Percentiles rank a stretch among this genome's conserved stretches.
Conservation (phyloP, 2,113 vertebrate species). For the Scalopus aquaticus region DNA sequence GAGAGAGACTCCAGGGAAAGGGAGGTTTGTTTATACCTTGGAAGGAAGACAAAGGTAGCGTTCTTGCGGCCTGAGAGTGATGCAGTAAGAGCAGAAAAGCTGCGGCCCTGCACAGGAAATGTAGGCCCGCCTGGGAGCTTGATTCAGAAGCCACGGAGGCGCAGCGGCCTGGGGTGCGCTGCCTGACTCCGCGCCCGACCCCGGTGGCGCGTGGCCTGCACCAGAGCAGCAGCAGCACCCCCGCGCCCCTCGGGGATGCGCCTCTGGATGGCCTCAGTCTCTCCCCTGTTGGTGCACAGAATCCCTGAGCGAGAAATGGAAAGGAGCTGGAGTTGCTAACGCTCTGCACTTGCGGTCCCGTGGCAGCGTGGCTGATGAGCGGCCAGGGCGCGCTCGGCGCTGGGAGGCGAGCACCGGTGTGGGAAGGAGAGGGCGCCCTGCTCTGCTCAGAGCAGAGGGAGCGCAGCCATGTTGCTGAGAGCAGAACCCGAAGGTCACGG, state of each 20-base stretch:
- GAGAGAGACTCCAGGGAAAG: neutral
- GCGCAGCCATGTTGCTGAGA: neutral
- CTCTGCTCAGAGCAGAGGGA: neutral
- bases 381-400: too few species aligned
- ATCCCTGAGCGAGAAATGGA: neutral
- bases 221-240: neutral
- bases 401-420: too few species aligned
- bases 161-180: too few species aligned
- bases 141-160: neutral
- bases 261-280: neutral
- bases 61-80: neutral
- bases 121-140: neutral
- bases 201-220: neutral
- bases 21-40: neutral
- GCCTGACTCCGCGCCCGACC: neutral
- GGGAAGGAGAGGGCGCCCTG: neutral
- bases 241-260: too few species aligned
- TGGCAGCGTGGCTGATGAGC: too few species aligned
- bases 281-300: neutral
- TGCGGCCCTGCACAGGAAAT: neutral
- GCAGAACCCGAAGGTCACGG: neutral
- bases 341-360: neutral
- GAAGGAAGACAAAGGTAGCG: neutral
- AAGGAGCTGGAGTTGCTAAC: neutral
- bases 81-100: neutral